Evolutionary conservation across 2,797 vertebrate species (phyloP).

Genomic region (Xyrichtys novacula): DNA sequence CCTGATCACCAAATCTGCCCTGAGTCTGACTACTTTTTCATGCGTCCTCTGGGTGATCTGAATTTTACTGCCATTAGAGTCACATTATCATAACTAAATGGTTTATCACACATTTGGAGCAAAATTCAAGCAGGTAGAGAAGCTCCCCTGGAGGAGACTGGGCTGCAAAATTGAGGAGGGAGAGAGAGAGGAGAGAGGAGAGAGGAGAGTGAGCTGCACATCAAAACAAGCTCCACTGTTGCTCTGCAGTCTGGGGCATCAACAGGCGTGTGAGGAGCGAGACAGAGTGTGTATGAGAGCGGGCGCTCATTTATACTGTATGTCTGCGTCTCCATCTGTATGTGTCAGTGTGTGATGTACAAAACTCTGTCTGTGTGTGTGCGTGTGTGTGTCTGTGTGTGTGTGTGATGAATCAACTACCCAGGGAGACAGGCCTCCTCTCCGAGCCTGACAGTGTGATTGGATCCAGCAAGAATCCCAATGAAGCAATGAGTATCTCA

Average conservation of each 20-base stretch:
- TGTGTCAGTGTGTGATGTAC: conserved; percentile 50
- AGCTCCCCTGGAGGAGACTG: conserved; percentile 10
- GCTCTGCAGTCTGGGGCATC: conserved; percentile 52
- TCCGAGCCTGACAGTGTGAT: conserved; percentile 67
- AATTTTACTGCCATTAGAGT: conserved; percentile 20
- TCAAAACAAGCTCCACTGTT: conserved; percentile 32
- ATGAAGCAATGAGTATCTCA: conserved; percentile 71
- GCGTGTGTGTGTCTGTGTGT: background rate
- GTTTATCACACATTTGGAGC: conserved; percentile 40
- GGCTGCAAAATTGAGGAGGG: conserved; percentile 6
- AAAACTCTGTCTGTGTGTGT: conserved; percentile 14
- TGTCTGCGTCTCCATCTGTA: conserved; percentile 47
- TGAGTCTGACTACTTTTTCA: conserved; percentile 14
- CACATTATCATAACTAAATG: conserved; percentile 39
- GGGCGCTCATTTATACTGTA: conserved; percentile 42
- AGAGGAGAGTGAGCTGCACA: conserved; percentile 31
- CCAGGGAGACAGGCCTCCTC: conserved; percentile 49
- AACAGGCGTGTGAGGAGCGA: conserved; percentile 43
- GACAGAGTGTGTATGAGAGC: conserved; percentile 3
- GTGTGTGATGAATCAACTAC: conserved; percentile 29
- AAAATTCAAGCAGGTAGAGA: conserved; percentile 9
- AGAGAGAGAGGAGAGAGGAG: conserved; percentile 1
- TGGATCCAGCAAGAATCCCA: conserved; percentile 75
- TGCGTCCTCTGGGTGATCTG: conserved; percentile 13
- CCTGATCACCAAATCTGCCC: background rate